A percentile compares a stretch with the other conserved stretches of the same genome.
Conservation (phyloP, 2,797 vertebrate genomes). For the Dromococcyx pavoninus region DNA sequence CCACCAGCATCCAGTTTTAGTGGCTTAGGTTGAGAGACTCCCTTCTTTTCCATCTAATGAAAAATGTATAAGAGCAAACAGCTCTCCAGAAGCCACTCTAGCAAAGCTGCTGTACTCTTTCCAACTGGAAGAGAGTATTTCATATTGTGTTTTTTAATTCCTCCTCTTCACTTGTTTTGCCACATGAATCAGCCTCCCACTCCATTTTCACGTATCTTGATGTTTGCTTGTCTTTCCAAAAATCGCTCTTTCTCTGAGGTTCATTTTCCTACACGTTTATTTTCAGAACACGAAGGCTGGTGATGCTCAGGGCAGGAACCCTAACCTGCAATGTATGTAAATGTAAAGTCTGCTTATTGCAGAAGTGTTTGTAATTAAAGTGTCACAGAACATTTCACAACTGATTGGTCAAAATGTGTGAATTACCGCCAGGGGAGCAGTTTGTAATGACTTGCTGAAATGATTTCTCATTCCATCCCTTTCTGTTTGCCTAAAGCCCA, state of each 20-base stretch:
- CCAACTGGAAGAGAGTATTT: not conserved
- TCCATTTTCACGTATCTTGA: not conserved
- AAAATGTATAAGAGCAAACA: not conserved
- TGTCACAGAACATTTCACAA: constrained; percentile 6
- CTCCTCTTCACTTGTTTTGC: not conserved
- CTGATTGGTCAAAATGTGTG: not conserved
- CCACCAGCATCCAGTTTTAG: not conserved
- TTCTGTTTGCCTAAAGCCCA: not conserved
- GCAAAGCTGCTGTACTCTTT: not conserved
- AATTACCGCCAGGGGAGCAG: not conserved
- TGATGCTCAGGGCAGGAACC: not conserved
- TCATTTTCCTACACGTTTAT: not conserved
- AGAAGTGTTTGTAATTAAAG: not conserved
- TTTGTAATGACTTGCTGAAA: not conserved
- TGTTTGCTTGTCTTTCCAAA: not conserved
- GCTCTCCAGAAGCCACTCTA: not conserved
- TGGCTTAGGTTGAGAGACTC: not conserved
- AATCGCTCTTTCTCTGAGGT: not conserved
- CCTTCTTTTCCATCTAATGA: not conserved
- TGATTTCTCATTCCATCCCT: not conserved
- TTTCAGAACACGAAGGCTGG: not conserved
- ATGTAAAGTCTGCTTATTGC: not conserved
- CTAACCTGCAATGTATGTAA: not conserved
- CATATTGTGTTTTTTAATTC: not conserved
- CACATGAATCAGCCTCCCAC: not conserved